A percentile compares a stretch with the other conserved stretches of the same genome.
phyloP scores from a whole-genome alignment of 2,888 invertebrate genomes.

The Ophonus ardosiacus region DNA sequence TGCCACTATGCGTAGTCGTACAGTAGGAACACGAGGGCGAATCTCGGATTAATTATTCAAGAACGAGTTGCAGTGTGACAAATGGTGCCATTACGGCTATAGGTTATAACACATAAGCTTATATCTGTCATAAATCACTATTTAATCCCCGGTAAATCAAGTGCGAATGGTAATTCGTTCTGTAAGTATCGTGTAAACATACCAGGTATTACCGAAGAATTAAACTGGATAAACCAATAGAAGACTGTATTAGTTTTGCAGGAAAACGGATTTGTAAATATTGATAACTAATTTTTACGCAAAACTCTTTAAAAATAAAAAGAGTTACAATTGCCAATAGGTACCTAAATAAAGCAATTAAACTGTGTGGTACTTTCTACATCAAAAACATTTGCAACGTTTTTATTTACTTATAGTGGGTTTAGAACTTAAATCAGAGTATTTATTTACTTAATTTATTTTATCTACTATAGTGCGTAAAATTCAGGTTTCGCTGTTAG shows the following conservation, averaged over 20 bases:
- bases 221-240: not conserved
- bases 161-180: slow-evolving; percentile 40
- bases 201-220: slow-evolving; percentile 7
- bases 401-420: no score
- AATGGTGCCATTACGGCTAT: slow-evolving; percentile 44
- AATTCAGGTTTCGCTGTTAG: no score
- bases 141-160: slow-evolving; percentile 46
- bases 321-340: no score
- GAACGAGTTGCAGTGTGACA: slow-evolving; percentile 33
- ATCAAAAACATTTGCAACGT: no score
- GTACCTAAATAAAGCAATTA: no score
- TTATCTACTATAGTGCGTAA: no score
- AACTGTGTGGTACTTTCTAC: no score
- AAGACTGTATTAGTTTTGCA: not conserved
- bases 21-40: not conserved
- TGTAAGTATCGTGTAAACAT: slow-evolving; percentile 47
- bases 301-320: no score
- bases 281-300: no score
- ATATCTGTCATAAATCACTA: slow-evolving; percentile 43
- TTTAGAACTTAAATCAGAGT: no score
- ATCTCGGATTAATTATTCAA: slow-evolving; percentile 35
- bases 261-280: not conserved
- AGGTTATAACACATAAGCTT: slow-evolving; percentile 48
- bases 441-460: no score
- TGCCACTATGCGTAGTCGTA: no score